Percentiles rank a stretch among this genome's conserved stretches.
phyloP scores from a whole-genome alignment of 2,113 vertebrate species.

The Syrmaticus mikado region DNA sequence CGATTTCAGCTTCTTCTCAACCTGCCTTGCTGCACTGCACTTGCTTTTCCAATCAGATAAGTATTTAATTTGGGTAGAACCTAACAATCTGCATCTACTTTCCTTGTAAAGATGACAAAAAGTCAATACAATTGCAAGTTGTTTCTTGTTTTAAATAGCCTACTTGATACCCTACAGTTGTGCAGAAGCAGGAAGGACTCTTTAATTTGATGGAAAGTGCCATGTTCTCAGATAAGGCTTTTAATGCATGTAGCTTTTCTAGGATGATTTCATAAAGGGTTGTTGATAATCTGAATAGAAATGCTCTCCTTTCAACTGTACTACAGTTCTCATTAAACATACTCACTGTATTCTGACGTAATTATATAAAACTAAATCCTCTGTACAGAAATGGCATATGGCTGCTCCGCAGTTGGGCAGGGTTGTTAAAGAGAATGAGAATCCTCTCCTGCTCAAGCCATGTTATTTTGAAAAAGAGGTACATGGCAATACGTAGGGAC shows the following conservation, averaged over 20 bases:
- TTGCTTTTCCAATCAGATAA: not conserved
- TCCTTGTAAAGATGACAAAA: not conserved
- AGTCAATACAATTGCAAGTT: not conserved
- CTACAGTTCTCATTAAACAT: not conserved
- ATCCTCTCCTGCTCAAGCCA: not conserved
- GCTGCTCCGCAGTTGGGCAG: conserved; percentile 32
- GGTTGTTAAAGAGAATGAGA: not conserved
- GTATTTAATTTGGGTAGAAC: not conserved
- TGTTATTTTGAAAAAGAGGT: not conserved
- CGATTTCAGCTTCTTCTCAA: not conserved
- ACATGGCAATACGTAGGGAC: not conserved
- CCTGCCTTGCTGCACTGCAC: not conserved
- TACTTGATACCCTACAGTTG: not conserved
- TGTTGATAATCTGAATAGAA: not conserved
- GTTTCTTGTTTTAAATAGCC: not conserved
- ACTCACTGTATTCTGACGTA: not conserved
- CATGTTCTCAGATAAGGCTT: not conserved
- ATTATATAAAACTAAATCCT: not conserved
- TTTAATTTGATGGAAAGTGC: not conserved
- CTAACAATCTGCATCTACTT: not conserved
- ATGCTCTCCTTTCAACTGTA: not conserved
- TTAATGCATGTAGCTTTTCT: not conserved
- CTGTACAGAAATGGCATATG: not conserved
- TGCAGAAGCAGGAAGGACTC: not conserved
- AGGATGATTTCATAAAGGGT: not conserved